Conservation (phyloP, 2,113 vertebrate genomes). For the Cromileptes altivelis region DNA sequence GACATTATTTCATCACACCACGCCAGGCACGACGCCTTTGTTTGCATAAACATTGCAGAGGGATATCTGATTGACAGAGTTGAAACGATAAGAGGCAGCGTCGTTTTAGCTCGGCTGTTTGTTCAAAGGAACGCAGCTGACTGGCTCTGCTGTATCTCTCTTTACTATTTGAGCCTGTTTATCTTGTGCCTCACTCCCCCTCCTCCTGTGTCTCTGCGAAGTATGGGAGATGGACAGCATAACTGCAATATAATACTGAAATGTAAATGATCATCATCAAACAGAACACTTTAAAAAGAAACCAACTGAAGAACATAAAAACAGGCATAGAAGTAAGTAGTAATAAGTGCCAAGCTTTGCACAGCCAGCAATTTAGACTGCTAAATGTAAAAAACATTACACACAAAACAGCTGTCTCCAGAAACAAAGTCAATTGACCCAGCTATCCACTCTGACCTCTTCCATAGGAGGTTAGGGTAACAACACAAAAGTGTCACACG, state of each 20-base stretch:
- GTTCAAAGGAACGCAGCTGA: conserved; percentile 42
- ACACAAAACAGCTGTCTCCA: too few relatives aligned
- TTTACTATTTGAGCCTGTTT: conserved; percentile 29
- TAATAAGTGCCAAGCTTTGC: background rate
- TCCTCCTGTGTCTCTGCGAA: background rate
- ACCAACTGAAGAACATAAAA: background rate
- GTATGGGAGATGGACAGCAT: background rate
- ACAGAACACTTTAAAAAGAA: background rate
- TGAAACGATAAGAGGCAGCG: conserved; percentile 57
- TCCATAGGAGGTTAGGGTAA: too few relatives aligned
- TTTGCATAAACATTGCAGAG: conserved; percentile 63
- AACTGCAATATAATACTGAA: background rate
- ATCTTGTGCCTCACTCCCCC: background rate
- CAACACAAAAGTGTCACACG: too few relatives aligned
- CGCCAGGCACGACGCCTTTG: conserved; percentile 15
- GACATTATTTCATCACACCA: conserved; percentile 58
- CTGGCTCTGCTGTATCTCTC: conserved; percentile 9
- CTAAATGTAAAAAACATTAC: background rate
- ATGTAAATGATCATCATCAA: background rate
- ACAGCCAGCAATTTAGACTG: too few relatives aligned
- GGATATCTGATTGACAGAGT: conserved; percentile 63
- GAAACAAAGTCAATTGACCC: too few relatives aligned
- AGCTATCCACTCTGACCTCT: too few relatives aligned
- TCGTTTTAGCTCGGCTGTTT: conserved; percentile 47
- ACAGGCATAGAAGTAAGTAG: background rate